Conservation (phyloP, 2,888 invertebrate genomes). For the Zaprionus lineosus region DNA sequence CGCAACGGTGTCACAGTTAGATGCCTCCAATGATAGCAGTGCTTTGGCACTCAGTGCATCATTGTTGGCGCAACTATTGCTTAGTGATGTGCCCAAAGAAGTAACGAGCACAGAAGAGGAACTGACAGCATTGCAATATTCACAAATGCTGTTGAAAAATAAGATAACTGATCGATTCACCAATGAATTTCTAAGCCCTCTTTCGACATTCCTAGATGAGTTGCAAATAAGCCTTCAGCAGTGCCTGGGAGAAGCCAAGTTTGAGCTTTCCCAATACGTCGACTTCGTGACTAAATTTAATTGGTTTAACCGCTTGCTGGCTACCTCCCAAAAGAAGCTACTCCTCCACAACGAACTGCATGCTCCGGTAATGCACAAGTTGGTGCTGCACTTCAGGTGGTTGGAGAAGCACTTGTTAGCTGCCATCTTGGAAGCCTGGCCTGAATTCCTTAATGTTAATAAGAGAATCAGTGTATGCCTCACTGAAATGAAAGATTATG, state of each 20-base stretch:
- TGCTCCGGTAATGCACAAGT: slow-evolving; percentile 85
- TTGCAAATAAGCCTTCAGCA: slow-evolving; percentile 53
- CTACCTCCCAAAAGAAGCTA: slow-evolving; percentile 67
- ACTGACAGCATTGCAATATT: slow-evolving; percentile 78
- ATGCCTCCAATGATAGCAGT: slow-evolving; percentile 26
- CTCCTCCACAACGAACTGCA: slow-evolving; percentile 81
- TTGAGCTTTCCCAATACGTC: slow-evolving; percentile 65
- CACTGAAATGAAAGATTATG: slow-evolving; percentile 60
- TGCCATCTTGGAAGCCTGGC: slow-evolving; percentile 36
- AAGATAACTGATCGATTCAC: slow-evolving; percentile 74
- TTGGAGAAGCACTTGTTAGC: slow-evolving; percentile 86
- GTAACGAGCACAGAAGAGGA: slow-evolving; percentile 56
- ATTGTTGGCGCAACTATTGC: slow-evolving; percentile 63
- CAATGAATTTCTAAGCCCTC: slow-evolving; percentile 71
- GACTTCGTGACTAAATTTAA: slow-evolving; percentile 66
- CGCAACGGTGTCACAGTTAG: slow-evolving; percentile 15
- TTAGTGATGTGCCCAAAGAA: slow-evolving; percentile 55
- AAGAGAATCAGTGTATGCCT: slow-evolving; percentile 47
- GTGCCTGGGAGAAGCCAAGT: slow-evolving; percentile 47
- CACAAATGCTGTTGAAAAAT: slow-evolving; percentile 71
- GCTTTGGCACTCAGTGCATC: slow-evolving; percentile 60
- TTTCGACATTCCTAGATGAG: slow-evolving; percentile 63
- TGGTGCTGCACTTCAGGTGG: slow-evolving; percentile 90
- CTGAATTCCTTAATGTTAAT: slow-evolving; percentile 13
- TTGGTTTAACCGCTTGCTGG: slow-evolving; percentile 80